Evolutionary conservation across 2,888 invertebrate species (phyloP).

Genomic region (Isotomurus palustris): DNA sequence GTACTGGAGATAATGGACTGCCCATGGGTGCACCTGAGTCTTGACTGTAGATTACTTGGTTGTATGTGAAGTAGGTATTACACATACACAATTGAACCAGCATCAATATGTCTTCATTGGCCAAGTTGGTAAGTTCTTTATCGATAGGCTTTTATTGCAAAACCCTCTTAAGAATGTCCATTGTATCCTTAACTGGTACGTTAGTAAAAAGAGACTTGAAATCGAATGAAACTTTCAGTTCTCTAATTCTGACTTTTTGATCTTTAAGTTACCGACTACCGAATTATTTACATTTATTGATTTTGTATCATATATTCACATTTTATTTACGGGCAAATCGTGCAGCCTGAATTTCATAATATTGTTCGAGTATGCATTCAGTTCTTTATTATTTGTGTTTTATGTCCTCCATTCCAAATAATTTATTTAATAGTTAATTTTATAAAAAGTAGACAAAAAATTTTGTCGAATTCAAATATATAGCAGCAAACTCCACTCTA

Average conservation of each 20-base stretch:
- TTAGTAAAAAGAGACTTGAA: neutral
- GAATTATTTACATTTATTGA: no score
- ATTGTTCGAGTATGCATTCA: no score
- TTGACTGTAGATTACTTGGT: neutral
- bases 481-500: no score
- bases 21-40: slow-evolving; percentile 2
- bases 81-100: neutral
- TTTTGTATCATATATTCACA: no score
- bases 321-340: no score
- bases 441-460: no score
- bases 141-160: neutral
- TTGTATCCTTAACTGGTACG: neutral
- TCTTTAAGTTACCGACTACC: neutral
- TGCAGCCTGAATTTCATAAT: no score
- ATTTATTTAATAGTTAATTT: no score
- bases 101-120: neutral
- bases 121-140: neutral
- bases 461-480: no score
- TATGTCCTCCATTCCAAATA: no score
- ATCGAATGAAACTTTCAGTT: neutral
- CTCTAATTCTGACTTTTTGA: neutral
- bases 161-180: neutral
- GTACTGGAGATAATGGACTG: neutral
- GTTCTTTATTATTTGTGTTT: no score
- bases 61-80: neutral